Conservation (phyloP, 1,140 invertebrate species). For the Tetramorium simillimum region DNA sequence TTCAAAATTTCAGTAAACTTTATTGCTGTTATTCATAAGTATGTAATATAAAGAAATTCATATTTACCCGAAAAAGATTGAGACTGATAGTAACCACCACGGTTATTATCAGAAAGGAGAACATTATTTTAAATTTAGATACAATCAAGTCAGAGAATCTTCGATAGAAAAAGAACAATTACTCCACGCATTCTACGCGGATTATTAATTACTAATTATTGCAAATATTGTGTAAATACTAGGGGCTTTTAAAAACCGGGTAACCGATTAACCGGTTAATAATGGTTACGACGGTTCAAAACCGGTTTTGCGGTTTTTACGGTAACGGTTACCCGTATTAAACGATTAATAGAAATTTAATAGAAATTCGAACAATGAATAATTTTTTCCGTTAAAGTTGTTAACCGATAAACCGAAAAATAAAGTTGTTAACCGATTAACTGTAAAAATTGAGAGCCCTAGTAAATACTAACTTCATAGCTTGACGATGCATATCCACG, state of each 20-base stretch:
- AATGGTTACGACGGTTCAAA: too few species aligned
- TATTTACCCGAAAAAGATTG: slow-evolving; percentile 15
- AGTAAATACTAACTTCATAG: background rate
- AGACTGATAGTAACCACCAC: background rate
- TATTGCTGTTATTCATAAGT: background rate
- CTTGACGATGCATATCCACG: slow-evolving; percentile 16
- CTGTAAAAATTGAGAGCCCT: too few species aligned
- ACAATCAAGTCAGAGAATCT: background rate
- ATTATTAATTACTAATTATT: background rate
- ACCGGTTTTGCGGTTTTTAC: too few species aligned
- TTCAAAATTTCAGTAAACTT: background rate
- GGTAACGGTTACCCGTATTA: too few species aligned
- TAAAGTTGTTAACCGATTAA: too few species aligned
- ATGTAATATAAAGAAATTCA: too few species aligned
- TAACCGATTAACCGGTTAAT: too few species aligned
- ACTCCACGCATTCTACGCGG: background rate
- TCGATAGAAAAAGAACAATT: background rate
- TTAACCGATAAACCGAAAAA: too few species aligned
- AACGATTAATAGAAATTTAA: too few species aligned
- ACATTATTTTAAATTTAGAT: slow-evolving; percentile 1
- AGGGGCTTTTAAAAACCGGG: too few species aligned
- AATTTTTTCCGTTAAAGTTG: too few species aligned
- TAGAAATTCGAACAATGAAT: too few species aligned
- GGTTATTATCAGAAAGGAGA: background rate
- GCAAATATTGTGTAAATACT: background rate